phyloP scores from a whole-genome alignment of 1,140 invertebrate genomes.

The Drosophila bocqueti region DNA sequence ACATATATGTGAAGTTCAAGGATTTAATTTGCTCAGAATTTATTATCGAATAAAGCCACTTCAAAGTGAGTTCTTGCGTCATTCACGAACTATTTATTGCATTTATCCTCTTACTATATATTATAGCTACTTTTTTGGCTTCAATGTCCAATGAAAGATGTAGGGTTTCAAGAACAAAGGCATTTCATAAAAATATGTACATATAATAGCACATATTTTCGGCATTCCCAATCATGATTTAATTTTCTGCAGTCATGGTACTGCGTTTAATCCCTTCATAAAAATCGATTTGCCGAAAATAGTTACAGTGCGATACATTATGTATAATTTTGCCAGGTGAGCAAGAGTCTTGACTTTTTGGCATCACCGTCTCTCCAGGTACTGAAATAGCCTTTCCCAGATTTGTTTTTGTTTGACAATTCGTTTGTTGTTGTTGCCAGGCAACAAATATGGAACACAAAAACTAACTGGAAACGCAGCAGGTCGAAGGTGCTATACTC shows the following conservation, averaged over 20 bases:
- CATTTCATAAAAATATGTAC: background rate
- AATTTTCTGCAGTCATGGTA: background rate
- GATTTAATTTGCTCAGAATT: background rate
- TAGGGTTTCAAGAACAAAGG: background rate
- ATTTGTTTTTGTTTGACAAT: conserved; percentile 10
- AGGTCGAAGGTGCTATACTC: background rate
- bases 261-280: background rate
- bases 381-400: conserved; percentile 17
- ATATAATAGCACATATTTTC: background rate
- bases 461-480: background rate
- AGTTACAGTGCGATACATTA: conserved; percentile 1
- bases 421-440: conserved; percentile 11
- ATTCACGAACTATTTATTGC: background rate
- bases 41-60: background rate
- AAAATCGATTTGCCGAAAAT: conserved; percentile 8
- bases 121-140: background rate
- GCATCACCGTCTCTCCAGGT: background rate
- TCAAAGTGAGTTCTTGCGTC: background rate
- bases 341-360: background rate
- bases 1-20: background rate
- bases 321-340: conserved; percentile 7
- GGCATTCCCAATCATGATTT: background rate
- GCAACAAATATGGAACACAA: conserved; percentile 7
- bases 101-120: background rate
- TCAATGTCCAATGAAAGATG: background rate